A percentile compares a stretch with the other conserved stretches of the same genome.
phyloP scores from a whole-genome alignment of 2,113 vertebrate genomes.

The Felis catus region DNA sequence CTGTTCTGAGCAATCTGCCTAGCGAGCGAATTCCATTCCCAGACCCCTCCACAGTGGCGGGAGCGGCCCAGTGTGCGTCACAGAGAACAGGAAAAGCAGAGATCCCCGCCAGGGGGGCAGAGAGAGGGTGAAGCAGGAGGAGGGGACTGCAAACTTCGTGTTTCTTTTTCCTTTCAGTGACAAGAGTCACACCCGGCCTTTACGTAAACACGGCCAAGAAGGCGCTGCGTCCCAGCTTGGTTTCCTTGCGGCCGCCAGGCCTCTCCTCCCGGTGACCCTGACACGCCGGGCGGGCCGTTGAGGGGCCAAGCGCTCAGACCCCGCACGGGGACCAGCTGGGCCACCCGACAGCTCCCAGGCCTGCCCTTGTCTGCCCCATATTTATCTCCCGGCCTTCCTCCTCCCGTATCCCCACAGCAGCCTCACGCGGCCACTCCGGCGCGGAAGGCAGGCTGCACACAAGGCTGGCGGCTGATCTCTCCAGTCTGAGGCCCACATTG shows the following conservation, averaged over 20 bases:
- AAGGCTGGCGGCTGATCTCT: constrained; percentile 1
- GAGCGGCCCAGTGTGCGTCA: constrained; percentile 58
- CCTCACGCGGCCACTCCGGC: not conserved
- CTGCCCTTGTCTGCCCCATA: constrained; percentile 30
- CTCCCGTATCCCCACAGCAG: not conserved
- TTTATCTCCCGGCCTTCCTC: constrained; percentile 38
- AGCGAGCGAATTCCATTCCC: constrained; percentile 84
- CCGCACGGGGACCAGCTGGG: not conserved
- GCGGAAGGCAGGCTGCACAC: constrained; percentile 41
- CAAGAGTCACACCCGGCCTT: constrained; percentile 75
- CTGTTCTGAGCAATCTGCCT: constrained; percentile 78
- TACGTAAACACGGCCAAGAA: constrained; percentile 76
- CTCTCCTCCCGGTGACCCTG: constrained; percentile 69
- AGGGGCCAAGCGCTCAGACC: constrained; percentile 34
- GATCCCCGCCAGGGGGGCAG: constrained; percentile 6
- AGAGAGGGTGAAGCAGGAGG: constrained; percentile 8
- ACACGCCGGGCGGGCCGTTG: not conserved
- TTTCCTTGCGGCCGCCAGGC: constrained; percentile 64
- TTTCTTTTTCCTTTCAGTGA: constrained; percentile 74
- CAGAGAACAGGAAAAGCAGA: constrained; percentile 52
- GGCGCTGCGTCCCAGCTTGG: constrained; percentile 62
- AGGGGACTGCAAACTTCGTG: constrained; percentile 59
- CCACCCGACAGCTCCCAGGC: not conserved
- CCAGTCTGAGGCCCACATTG: constrained; percentile 60
- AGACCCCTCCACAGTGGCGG: constrained; percentile 55